Conservation (phyloP, 2,888 invertebrate species). For the Calephelis perditalis region DNA sequence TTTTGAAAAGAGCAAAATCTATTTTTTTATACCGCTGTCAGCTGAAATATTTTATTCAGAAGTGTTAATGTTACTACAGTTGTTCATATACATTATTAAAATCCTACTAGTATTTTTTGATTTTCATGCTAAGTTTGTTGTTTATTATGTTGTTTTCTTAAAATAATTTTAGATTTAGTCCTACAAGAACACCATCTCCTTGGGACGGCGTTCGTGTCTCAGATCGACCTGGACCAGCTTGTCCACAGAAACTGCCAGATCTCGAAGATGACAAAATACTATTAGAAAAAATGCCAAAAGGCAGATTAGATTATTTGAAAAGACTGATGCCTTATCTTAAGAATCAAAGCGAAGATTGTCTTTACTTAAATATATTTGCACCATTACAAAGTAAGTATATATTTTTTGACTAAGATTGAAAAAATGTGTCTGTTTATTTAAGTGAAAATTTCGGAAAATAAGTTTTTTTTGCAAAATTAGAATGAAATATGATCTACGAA, state of each 20-base stretch:
- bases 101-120: too few species aligned
- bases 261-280: conserved; percentile 89
- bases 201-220: conserved; percentile 93
- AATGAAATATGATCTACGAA: too few species aligned
- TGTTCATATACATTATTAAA: too few species aligned
- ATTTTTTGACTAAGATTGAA: not conserved
- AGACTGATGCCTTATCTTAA: conserved; percentile 92
- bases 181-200: conserved; percentile 93
- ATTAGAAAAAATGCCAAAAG: conserved; percentile 91
- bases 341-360: conserved; percentile 98
- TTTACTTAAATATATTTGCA: conserved; percentile 97
- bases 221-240: conserved; percentile 90
- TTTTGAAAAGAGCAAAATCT: too few species aligned
- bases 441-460: too few species aligned
- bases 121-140: not conserved
- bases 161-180: conserved; percentile 85
- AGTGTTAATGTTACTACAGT: too few species aligned
- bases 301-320: conserved; percentile 92
- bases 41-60: too few species aligned
- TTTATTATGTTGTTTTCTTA: not conserved
- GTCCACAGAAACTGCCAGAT: conserved; percentile 93
- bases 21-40: too few species aligned
- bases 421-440: not conserved
- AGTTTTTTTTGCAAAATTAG: too few species aligned
- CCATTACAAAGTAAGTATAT: conserved; percentile 91